Evolutionary conservation across 2,888 invertebrate genomes (phyloP), one percentile per base, ranked within the genome.

Genomic region (Amiota mariae): DNA sequence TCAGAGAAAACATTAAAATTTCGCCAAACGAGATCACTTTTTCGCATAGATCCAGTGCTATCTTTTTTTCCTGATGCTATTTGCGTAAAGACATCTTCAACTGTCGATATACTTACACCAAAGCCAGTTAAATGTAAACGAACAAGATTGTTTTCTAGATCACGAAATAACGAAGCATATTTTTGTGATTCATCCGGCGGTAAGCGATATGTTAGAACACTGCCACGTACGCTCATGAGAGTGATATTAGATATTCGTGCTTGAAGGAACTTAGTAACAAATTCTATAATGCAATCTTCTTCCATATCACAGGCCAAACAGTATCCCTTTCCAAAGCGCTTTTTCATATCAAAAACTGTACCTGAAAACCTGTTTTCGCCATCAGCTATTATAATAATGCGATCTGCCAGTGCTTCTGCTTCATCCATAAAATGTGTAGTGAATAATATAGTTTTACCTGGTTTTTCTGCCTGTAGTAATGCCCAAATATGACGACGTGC

Each of bases 351-450:
- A 85, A 93, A 93, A 1, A 95, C 93, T 0, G 94, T 93, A 9
- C 96, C 96, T 76, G 93, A 93, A 84, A 95, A 95, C 80, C 94
- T 93, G 51, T 96, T 88, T 24, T 92, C 91, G 0, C 96, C 96
- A 48, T 93, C 92, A 0, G 95, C 93, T 94, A 97, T 94, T 72
- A 97, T 95, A 13, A 95, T 96, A 73, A 96, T 95, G 57, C 95
- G 91, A 89, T 96, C 96, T 0, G 95, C 96, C 1, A 96, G 91
- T 70, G 94, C 91, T 87, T 96, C 96, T 1, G 96, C 96, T 88
- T 96, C 96, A 84, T 96, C 96, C 95, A 96, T 96, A 87, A 95
- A 95, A 89, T 96, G 95, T 0, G 95, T 95, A 0, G 95, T 94
- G 72, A 97, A 90, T 63, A 97, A 91, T 87, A 97, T 93, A 0